Evolutionary conservation across 2,888 invertebrate genomes (phyloP).

Genomic region (Acrocera orbiculus): DNA sequence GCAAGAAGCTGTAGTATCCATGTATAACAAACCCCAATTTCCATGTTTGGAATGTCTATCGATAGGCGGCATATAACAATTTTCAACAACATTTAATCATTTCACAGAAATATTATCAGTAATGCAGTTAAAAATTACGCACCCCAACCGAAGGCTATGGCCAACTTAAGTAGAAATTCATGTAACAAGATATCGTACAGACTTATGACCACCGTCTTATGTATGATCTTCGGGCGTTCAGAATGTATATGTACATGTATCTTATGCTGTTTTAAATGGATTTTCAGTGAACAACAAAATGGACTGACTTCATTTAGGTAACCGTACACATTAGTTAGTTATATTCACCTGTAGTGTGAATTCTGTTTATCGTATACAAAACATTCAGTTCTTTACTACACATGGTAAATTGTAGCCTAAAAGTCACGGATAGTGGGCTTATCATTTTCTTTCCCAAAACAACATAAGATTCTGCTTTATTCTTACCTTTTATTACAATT

Average conservation of each 20-base stretch:
- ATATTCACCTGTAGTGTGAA: constrained; percentile 6
- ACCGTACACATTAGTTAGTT: constrained; percentile 1
- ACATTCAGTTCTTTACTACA: constrained; percentile 6
- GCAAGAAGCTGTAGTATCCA: too few relatives aligned
- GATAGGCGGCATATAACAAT: too few relatives aligned
- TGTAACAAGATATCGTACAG: too few relatives aligned
- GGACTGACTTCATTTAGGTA: constrained; percentile 2
- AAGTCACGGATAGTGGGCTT: constrained; percentile 5
- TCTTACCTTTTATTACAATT: constrained; percentile 3
- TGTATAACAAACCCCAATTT: too few relatives aligned
- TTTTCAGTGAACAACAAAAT: constrained; percentile 3
- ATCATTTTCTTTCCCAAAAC: constrained; percentile 1
- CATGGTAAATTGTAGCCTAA: constrained; percentile 1
- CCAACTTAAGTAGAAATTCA: too few relatives aligned
- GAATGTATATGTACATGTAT: constrained; percentile 1
- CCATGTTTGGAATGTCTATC: too few relatives aligned
- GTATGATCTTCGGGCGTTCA: constrained; percentile 3
- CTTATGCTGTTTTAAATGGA: constrained; percentile 2
- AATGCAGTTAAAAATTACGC: too few relatives aligned
- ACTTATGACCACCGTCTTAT: constrained; percentile 9
- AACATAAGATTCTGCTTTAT: not conserved
- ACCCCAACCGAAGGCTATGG: too few relatives aligned
- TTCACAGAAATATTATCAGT: too few relatives aligned
- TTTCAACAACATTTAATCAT: too few relatives aligned
- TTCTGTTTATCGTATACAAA: constrained; percentile 4